phyloP scores from a whole-genome alignment of 2,888 invertebrate species.

The Tetranychus truncatus region DNA sequence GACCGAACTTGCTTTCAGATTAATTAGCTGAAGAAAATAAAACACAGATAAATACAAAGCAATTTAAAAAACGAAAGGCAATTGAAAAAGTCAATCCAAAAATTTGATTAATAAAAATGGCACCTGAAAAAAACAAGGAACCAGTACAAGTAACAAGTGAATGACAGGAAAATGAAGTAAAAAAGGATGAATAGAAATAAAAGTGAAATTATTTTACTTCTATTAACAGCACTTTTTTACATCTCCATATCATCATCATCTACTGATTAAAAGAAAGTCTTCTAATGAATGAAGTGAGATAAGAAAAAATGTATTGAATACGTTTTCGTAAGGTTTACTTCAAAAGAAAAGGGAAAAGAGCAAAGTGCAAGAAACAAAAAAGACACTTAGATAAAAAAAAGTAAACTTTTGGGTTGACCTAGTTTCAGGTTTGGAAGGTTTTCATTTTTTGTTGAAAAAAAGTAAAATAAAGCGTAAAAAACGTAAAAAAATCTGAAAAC shows the following conservation, averaged over 20 bases:
- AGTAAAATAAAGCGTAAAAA: not conserved
- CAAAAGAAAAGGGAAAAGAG: not conserved
- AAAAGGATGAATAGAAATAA: not conserved
- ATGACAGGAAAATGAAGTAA: not conserved
- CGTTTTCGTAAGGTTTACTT: not conserved
- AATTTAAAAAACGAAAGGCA: no score
- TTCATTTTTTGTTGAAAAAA: not conserved
- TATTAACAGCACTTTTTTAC: not conserved
- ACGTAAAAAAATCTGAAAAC: not conserved
- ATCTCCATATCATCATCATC: not conserved
- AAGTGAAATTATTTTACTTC: not conserved
- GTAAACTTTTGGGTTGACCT: not conserved
- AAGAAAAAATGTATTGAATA: no score
- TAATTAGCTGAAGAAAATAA: no score
- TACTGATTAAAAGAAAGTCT: not conserved
- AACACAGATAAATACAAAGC: no score
- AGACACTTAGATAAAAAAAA: not conserved
- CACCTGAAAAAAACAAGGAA: not conserved
- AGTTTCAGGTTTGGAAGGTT: not conserved
- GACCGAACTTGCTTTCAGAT: not conserved
- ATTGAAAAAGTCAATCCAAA: no score
- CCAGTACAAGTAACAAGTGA: not conserved
- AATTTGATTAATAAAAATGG: not conserved
- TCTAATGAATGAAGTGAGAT: no score
- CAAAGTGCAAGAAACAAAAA: not conserved